Evolutionary conservation across 2,797 vertebrate genomes (phyloP).

Genomic region (Melanogrammus aeglefinus): DNA sequence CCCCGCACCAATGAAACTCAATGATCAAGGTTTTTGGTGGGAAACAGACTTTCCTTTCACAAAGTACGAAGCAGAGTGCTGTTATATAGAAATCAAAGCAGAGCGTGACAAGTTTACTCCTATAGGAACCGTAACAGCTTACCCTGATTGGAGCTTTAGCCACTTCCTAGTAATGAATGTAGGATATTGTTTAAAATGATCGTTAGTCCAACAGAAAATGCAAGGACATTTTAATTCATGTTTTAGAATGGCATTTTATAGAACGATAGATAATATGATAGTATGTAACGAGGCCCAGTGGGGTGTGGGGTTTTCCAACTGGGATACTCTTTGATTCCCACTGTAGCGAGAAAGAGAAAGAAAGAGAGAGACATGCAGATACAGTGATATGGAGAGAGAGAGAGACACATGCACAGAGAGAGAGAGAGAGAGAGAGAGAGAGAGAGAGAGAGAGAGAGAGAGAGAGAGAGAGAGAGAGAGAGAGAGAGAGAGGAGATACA

Average conservation of each 20-base stretch:
- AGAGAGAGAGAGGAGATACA: no score
- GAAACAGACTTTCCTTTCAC: background rate
- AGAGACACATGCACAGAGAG: no score
- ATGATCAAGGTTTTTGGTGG: no score
- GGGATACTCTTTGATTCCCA: no score
- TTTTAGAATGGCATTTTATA: background rate
- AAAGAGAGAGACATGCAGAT: no score
- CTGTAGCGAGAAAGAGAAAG: no score
- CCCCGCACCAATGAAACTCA: no score
- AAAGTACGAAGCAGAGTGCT: background rate
- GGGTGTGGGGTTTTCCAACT: no score
- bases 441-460: no score
- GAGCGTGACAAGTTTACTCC: background rate
- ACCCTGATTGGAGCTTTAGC: background rate
- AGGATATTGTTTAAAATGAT: background rate
- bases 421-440: no score
- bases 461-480: no score
- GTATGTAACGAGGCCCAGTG: background rate
- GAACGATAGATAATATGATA: background rate
- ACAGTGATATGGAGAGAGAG: no score
- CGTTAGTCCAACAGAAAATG: background rate
- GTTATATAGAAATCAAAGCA: background rate
- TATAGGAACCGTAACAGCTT: background rate
- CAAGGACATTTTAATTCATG: background rate
- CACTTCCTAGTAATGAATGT: background rate